Evolutionary conservation across 2,113 vertebrate genomes (phyloP), one percentile per base, ranked within the genome.

Genomic region (Sprattus sprattus): DNA sequence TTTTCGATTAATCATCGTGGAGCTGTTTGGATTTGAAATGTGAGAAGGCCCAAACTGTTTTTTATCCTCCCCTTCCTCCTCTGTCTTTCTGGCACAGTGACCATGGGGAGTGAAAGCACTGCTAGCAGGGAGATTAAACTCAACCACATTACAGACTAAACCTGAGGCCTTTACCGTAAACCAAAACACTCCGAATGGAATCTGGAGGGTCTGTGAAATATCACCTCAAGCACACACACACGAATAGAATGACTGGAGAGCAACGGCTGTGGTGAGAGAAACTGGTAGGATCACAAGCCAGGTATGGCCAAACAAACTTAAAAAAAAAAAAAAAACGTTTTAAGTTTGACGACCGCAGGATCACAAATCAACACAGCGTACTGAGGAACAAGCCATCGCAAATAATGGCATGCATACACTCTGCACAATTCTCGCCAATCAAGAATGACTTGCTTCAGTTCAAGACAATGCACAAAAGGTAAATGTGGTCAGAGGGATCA

Each of bases 81-180:
- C 25, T 75, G 67, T 32, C 67, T 32, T 71, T 7, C 16, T 78
- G 80, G 50, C 71, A 75, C 83, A 13, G 50, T 16, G 6, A n/a
- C 5, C 45, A 6, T 10, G 44, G 47, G 81, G 22, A 39, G 32
- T 39, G 71, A 78, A 54, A 39, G 83, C 47, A 44, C 45, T 81
- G 28, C 11, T 82, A 28, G 25, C 25, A 81, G 32, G 64, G 44
- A 64, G 0, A 20, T 60, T 81, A 18, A 18, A 49, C 45, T 13
- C 60, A 28, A 32, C 45, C 46, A 16, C 16, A 22, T 45, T 18
- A 32, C 86, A 78, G 84, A 85, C 47, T 46, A 71, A 84, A 84
- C 54, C 57, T 71, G 1, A 11, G 75, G 32, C 25, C 45, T 46
- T 78, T 39, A 83, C 81, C 44, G 84, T 47, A 85, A 83, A 81